phyloP scores from a whole-genome alignment of 2,113 vertebrate genomes.

The Tetrax tetrax region DNA sequence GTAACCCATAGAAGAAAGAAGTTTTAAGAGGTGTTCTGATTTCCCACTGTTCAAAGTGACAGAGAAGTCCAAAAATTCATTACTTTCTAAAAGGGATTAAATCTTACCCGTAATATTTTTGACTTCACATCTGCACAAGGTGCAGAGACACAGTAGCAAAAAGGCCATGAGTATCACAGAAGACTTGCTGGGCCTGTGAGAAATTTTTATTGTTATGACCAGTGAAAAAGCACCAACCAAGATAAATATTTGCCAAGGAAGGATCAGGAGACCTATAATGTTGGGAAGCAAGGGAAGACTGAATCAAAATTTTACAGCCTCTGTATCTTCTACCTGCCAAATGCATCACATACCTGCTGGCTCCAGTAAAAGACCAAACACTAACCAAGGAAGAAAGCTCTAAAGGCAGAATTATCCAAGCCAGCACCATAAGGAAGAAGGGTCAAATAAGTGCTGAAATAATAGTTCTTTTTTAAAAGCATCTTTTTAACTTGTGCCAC shows the following conservation, averaged over 20 bases:
- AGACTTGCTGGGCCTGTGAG: background rate
- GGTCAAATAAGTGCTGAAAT: background rate
- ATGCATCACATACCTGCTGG: background rate
- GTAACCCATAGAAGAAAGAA: background rate
- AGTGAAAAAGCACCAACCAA: background rate
- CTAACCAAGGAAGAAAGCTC: background rate
- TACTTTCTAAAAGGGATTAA: background rate
- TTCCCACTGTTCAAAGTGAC: background rate
- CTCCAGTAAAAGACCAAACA: background rate
- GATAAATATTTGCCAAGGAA: background rate
- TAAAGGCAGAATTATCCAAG: background rate
- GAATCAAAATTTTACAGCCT: background rate
- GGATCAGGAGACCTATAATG: background rate
- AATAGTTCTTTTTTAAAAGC: background rate
- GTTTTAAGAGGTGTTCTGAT: background rate
- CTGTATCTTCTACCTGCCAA: background rate
- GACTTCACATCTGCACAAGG: background rate
- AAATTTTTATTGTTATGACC: conserved; percentile 11
- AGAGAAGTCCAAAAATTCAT: background rate
- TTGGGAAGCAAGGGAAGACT: background rate
- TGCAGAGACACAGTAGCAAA: background rate
- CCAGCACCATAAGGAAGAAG: background rate
- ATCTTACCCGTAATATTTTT: background rate
- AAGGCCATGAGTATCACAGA: background rate
- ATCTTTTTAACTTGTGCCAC: background rate